Conservation (phyloP, 2,888 invertebrate genomes). For the Cephus pulcher region DNA sequence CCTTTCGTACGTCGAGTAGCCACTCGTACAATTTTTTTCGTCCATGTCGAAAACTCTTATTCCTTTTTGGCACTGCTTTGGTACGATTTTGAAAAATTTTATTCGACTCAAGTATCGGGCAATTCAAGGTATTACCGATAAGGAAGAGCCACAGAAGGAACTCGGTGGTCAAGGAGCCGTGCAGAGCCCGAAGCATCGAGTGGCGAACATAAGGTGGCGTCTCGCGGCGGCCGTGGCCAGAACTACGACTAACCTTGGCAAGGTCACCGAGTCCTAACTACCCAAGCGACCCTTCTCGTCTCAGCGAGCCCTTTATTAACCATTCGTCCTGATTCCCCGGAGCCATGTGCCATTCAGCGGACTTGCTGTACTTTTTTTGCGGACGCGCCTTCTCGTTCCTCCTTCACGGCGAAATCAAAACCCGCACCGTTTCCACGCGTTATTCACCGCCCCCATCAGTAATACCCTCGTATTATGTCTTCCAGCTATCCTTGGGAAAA, state of each 20-base stretch:
- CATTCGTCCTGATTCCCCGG: constrained; percentile 49
- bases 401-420: background rate
- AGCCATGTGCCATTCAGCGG: constrained; percentile 46
- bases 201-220: constrained; percentile 43
- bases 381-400: constrained; percentile 7
- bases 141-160: constrained; percentile 31
- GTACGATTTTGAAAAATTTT: background rate
- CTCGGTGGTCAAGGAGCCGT: constrained; percentile 17
- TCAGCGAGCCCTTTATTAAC: constrained; percentile 50
- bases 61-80: background rate
- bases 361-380: background rate
- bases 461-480: background rate
- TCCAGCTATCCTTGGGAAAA: background rate
- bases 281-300: constrained; percentile 41
- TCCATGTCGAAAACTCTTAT: background rate
- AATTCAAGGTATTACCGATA: constrained; percentile 40
- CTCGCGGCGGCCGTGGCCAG: constrained; percentile 58
- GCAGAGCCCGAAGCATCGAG: background rate
- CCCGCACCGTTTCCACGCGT: background rate
- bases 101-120: background rate
- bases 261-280: constrained; percentile 60
- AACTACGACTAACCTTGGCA: constrained; percentile 61
- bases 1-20: background rate
- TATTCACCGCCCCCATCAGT: background rate
- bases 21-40: background rate